Evolutionary conservation across 2,888 invertebrate genomes (phyloP).

Genomic region (Drosophila antonietae): DNA sequence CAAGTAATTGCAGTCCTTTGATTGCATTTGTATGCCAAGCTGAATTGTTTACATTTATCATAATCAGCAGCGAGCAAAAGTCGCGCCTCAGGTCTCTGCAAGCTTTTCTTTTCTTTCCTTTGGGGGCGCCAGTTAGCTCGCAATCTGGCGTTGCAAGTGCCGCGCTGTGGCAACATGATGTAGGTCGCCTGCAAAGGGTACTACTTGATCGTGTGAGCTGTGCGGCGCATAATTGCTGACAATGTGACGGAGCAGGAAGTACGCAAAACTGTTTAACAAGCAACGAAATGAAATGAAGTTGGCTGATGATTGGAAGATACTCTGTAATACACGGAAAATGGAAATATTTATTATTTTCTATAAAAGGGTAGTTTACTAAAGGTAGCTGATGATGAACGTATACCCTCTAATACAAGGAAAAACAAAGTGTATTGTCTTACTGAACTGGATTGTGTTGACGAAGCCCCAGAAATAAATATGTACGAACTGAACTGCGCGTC

Average conservation of each 20-base stretch:
- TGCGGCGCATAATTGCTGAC: slow-evolving; percentile 67
- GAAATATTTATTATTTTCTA: no score
- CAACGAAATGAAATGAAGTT: slow-evolving; percentile 12
- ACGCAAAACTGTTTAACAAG: slow-evolving; percentile 45
- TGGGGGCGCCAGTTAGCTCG: slow-evolving; percentile 7
- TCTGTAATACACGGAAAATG: background rate
- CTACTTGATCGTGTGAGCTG: slow-evolving; percentile 66
- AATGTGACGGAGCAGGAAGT: slow-evolving; percentile 74
- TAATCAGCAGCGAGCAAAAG: slow-evolving; percentile 62
- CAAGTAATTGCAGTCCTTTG: slow-evolving; percentile 75
- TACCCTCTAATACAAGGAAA: no score
- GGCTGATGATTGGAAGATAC: slow-evolving; percentile 1
- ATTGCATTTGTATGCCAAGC: slow-evolving; percentile 77
- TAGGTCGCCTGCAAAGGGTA: slow-evolving; percentile 57
- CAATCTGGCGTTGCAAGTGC: slow-evolving; percentile 16
- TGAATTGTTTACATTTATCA: slow-evolving; percentile 78
- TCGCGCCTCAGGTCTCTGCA: slow-evolving; percentile 55
- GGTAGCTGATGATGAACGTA: no score
- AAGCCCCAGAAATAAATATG: no score
- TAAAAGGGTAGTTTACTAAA: no score
- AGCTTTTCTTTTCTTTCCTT: slow-evolving; percentile 59
- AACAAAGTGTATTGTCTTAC: no score
- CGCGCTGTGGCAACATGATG: slow-evolving; percentile 31
- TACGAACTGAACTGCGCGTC: no score
- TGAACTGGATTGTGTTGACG: no score